Evolutionary conservation across 2,797 vertebrate species (phyloP), one percentile per base, ranked within the genome.

Genomic region (Graptemys geographica): DNA sequence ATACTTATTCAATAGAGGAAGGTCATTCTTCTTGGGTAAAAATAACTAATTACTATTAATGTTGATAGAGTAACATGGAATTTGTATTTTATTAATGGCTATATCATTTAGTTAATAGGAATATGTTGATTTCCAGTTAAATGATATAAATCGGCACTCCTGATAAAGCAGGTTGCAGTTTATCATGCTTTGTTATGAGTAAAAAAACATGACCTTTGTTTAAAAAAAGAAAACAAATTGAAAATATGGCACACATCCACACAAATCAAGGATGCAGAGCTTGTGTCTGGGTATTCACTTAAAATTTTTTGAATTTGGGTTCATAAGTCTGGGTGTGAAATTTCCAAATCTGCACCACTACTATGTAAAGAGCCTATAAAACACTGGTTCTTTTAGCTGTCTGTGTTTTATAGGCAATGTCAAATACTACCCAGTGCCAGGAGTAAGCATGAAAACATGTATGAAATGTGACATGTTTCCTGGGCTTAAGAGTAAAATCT

Each of bases 1-100:
- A 92, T 90, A 94, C 89, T 94, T 94, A n/a, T 79, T 96, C 81
- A 56, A 47, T 92, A 9, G 51, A n/a, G 85, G 94, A 97, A 94
- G n/a, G 55, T 81, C 44, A 87, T 95, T 96, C 95, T 94, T 96
- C 81, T 93, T 37, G 37, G 53, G 13, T 94, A 88, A 79, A 93
- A 84, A 25, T 84, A 90, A 11, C 56, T 93, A 28, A 51, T 79
- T 87, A 44, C 53, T 89, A 56, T 62, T 90, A 85, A 87, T 93
- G 55, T 21, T 84, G 62, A 53, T 72, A 41, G 69, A 44, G 19
- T 74, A 41, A 81, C 5, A 83, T 82, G 41, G 82, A 92, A 90
- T 92, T 88, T 88, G 19, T 65, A 92, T 92, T 53, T 93, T 31
- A 52, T 87, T 65, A 59, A 65, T 90, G 90, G 90, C 88, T 84